Base-by-base conservation (phyloP, 2,888 invertebrate species). In the Eupithecia dodoneata region DNA sequence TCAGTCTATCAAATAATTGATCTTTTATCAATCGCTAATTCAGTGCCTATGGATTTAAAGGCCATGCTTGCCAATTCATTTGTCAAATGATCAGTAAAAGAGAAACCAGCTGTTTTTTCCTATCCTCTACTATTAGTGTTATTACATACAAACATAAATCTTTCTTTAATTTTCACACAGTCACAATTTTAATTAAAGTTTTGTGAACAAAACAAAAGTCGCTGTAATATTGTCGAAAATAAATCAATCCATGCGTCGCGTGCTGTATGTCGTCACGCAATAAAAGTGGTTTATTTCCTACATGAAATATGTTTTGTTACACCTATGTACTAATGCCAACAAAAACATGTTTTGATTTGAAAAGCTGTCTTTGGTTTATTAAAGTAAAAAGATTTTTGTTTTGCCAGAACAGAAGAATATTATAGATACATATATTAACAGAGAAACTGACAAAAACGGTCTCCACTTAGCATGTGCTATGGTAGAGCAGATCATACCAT, bases 161-260 rank as follows among this genome's bases (percentile, higher is more conserved):
- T 76, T 71, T 72, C 66, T 79, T 75, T 73, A 77, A 77, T 80
- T 80, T 81, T 83, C 83, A 84, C 84, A 80, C 82, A 84, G 86
- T 86, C 85, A 85, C 82, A 83, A 55, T 84, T 84, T 84, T 87
- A 88, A 89, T 89, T 88, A 88, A 84, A 83, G 84, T 83, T 82
- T 79, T 82, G 78, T 83, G 83, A 81, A 84, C 77, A 83, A 88
- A 87, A 87, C 87, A 86, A 86, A 86, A 88, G 86, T 83, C 75
- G 76, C 80, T 77, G 82, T 83, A 87, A 84, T 81, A 85, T 84
- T 82, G 85, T 85, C 84, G 81, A 85, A 86, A 87, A 89, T 90
- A 90, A 91, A 91, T 89, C 89, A 88, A 89, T 88, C 87, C 85
- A 83, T 85, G 85, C 81, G 87, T 92, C 86, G 93, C 92, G 92